A percentile compares a stretch with the other conserved stretches of the same genome.
These are phyloP conservation scores for Euleptes europaea DNA, from an alignment of 2,113 vertebrate species.

Conservation along the genomic window DNA sequence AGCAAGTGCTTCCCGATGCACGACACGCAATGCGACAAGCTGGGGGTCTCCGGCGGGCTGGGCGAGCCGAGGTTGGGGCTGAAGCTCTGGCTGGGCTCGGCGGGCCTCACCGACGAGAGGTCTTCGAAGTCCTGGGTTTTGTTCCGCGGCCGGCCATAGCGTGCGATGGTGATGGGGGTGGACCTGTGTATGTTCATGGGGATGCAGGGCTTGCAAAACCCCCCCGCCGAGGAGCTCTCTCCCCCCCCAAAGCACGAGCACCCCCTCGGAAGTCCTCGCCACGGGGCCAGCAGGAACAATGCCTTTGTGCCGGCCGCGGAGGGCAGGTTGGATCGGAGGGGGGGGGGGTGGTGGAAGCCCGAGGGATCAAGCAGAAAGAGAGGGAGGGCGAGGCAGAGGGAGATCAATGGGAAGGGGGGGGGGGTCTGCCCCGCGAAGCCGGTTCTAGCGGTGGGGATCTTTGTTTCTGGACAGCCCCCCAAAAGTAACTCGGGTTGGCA, in stretches of 20 bases:
- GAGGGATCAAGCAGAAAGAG: background rate
- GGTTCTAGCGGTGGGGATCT: conserved; percentile 24
- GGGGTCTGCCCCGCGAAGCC: background rate
- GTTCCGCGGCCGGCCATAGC: conserved; percentile 97
- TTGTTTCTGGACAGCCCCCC: background rate
- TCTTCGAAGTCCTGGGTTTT: conserved; percentile 99
- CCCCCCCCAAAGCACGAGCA: background rate
- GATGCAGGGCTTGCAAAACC: conserved; percentile 80
- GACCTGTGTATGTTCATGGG: conserved; percentile 99
- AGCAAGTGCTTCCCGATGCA: conserved; percentile 98
- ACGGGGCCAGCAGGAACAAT: conserved; percentile 63
- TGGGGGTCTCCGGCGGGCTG: conserved; percentile 98
- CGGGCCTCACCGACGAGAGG: conserved; percentile 90
- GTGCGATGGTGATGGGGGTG: conserved; percentile 97
- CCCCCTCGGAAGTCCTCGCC: conserved; percentile 52
- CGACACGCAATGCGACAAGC: conserved; percentile 97
- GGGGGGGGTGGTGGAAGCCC: background rate
- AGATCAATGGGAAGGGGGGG: conserved; percentile 18
- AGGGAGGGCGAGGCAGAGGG: background rate
- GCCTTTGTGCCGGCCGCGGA: conserved; percentile 53
- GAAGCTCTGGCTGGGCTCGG: conserved; percentile 94
- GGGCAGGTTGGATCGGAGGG: conserved; percentile 5
- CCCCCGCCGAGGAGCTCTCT: conserved; percentile 12
- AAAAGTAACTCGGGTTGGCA: background rate
- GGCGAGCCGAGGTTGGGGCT: conserved; percentile 97